Evolutionary conservation across 1,140 invertebrate species (phyloP).

Genomic region (Conopomorpha cramerella): DNA sequence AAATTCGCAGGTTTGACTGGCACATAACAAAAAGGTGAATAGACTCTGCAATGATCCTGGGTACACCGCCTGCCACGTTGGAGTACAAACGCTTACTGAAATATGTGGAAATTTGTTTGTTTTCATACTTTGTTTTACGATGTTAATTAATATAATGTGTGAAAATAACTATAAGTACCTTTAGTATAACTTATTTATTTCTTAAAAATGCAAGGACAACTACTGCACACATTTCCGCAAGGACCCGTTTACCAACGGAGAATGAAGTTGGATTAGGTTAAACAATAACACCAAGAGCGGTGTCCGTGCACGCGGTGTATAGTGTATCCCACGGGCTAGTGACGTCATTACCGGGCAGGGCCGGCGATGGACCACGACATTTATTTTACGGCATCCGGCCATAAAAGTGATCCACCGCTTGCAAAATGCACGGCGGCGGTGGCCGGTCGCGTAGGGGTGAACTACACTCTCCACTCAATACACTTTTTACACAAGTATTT

Average conservation of each 20-base stretch:
- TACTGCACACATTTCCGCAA: neutral
- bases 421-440: slow-evolving; percentile 36
- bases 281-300: no score
- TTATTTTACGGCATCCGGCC: slow-evolving; percentile 58
- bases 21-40: neutral
- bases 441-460: neutral
- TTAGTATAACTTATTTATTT: no score
- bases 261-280: neutral
- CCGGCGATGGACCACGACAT: slow-evolving; percentile 50
- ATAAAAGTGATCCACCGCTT: slow-evolving; percentile 58
- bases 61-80: no score
- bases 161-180: no score
- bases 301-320: neutral
- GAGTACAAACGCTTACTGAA: no score
- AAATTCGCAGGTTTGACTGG: no score
- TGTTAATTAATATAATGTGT: no score
- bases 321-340: slow-evolving; percentile 16
- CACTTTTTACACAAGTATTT: no score
- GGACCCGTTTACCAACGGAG: neutral
- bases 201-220: neutral
- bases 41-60: neutral
- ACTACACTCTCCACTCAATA: no score
- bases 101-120: no score
- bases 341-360: slow-evolving; percentile 34
- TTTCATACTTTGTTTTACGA: no score